Percentiles rank a stretch among this genome's conserved stretches.
These are phyloP conservation scores for Cheilosia impressa DNA, from an alignment of 2,888 invertebrate genomes.

Conservation along the genomic window DNA sequence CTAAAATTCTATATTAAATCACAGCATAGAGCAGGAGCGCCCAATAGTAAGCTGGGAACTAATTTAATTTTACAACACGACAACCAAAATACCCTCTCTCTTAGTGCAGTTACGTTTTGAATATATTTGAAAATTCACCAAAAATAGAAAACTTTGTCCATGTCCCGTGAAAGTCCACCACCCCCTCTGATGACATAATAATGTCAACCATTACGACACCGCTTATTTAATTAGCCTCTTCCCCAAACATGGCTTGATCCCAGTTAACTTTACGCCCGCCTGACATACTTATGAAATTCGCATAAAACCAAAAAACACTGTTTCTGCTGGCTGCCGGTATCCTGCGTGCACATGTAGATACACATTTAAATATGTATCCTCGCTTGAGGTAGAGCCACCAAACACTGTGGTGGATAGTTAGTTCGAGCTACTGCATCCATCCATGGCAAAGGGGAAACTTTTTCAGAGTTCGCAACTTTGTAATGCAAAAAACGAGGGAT, in stretches of 20 bases:
- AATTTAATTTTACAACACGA: slow-evolving; percentile 31
- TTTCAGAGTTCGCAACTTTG: slow-evolving; percentile 51
- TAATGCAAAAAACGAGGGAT: slow-evolving; percentile 28
- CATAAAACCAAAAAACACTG: slow-evolving; percentile 14
- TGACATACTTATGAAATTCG: slow-evolving; percentile 34
- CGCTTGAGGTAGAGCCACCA: slow-evolving; percentile 3
- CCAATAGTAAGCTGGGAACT: slow-evolving; percentile 8
- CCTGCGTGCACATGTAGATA: background rate
- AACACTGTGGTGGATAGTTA: slow-evolving; percentile 8
- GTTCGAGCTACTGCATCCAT: slow-evolving; percentile 1
- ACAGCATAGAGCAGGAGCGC: background rate
- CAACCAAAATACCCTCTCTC: background rate
- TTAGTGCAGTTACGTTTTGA: background rate
- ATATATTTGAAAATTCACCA: slow-evolving; percentile 22
- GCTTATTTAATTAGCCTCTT: slow-evolving; percentile 65
- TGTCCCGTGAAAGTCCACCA: background rate
- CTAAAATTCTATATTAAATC: slow-evolving; percentile 30
- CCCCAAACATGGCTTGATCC: slow-evolving; percentile 50
- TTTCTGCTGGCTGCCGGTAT: background rate
- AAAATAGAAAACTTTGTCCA: slow-evolving; percentile 37
- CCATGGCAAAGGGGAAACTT: slow-evolving; percentile 32
- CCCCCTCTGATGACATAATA: slow-evolving; percentile 49
- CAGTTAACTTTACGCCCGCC: slow-evolving; percentile 32
- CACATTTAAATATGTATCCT: slow-evolving; percentile 17
- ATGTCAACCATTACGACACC: slow-evolving; percentile 60